phyloP scores from a whole-genome alignment of 2,113 vertebrate species.

The Platycercus adscitus region DNA sequence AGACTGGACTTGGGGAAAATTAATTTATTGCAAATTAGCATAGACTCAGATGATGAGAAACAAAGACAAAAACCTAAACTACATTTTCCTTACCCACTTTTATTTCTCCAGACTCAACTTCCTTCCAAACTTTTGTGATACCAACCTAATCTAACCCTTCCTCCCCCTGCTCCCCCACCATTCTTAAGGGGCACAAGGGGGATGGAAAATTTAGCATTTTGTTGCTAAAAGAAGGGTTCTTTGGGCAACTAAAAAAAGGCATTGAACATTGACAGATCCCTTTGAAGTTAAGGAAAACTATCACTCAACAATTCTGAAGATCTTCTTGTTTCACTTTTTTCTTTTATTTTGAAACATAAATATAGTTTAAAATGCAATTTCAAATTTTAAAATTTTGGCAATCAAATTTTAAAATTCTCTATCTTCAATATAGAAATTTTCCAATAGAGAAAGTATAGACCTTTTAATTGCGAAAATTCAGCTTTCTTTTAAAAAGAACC shows the following conservation, averaged over 20 bases:
- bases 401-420: neutral
- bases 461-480: neutral
- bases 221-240: neutral
- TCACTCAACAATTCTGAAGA: neutral
- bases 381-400: neutral
- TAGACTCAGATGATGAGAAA: neutral
- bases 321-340: neutral
- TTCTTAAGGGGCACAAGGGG: neutral
- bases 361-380: neutral
- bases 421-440: neutral
- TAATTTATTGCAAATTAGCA: neutral
- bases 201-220: neutral
- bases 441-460: neutral
- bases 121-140: neutral
- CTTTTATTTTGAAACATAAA: neutral
- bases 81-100: rapidly evolving
- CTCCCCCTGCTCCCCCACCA: no score
- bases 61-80: neutral
- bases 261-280: neutral
- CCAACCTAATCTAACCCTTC: neutral
- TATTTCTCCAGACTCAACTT: neutral
- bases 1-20: neutral
- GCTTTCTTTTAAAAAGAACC: neutral
- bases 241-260: neutral
- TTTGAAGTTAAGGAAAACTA: neutral